These are phyloP conservation scores for Pseudotriccus pelzelni DNA, from an alignment of 2,797 vertebrate species.

Conservation along the genomic window DNA sequence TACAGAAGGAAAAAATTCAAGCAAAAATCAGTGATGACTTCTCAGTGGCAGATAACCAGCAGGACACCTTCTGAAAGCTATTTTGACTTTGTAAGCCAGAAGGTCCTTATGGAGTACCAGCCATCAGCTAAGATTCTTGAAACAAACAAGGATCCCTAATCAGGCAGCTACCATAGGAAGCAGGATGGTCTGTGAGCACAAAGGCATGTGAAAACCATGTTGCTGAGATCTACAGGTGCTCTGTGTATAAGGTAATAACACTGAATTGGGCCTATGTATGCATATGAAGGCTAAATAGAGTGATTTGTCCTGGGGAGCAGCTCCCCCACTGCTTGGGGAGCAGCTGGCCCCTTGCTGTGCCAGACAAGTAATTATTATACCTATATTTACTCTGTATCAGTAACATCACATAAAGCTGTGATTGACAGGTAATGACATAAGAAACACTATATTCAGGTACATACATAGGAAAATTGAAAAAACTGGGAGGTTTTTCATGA, in stretches of 20 bases:
- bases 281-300: neutral
- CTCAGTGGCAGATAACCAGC: neutral
- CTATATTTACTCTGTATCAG: neutral
- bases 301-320: neutral
- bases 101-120: neutral
- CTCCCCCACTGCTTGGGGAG: neutral
- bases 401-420: neutral
- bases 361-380: neutral
- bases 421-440: neutral
- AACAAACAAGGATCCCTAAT: neutral
- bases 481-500: neutral
- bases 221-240: neutral
- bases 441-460: neutral
- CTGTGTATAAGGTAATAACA: neutral
- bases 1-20: neutral
- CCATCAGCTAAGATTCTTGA: neutral
- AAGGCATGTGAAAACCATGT: neutral
- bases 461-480: neutral
- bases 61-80: neutral
- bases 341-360: neutral
- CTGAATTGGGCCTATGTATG: neutral
- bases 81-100: neutral
- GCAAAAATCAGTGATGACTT: neutral
- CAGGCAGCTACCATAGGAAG: neutral
- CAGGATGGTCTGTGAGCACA: neutral